phyloP scores from a whole-genome alignment of 1,140 invertebrate genomes.

The Drosophila repleta region DNA sequence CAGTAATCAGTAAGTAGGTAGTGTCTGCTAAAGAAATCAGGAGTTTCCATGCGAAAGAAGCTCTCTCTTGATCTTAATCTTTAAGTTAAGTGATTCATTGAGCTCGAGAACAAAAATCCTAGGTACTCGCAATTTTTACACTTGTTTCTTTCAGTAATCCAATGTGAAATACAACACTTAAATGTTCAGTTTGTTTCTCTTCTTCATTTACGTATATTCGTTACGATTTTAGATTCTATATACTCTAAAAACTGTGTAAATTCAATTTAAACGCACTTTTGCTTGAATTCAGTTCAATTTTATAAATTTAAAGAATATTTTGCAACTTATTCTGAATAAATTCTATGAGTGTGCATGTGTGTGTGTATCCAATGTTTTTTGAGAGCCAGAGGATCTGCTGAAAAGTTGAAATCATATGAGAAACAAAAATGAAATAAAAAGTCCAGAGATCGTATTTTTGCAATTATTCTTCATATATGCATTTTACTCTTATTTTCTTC shows the following conservation, averaged over 20 bases:
- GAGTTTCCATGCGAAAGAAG: conserved; percentile 57
- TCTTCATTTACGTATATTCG: conserved; percentile 74
- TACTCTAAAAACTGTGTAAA: conserved; percentile 57
- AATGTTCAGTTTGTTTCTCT: conserved; percentile 74
- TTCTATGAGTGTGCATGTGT: neutral
- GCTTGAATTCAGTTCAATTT: conserved; percentile 65
- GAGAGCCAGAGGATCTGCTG: conserved; percentile 22
- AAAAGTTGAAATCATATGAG: conserved; percentile 26
- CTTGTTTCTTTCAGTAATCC: conserved; percentile 27
- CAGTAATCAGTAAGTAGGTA: conserved; percentile 58
- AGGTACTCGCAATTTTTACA: conserved; percentile 55
- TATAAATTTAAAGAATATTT: conserved; percentile 32
- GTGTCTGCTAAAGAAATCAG: conserved; percentile 50
- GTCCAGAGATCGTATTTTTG: conserved; percentile 59
- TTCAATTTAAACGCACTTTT: conserved; percentile 67
- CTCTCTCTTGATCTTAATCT: conserved; percentile 53
- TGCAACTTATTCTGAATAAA: conserved; percentile 14
- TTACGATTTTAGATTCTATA: conserved; percentile 68
- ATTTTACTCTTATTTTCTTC: conserved; percentile 68
- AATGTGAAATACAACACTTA: conserved; percentile 66
- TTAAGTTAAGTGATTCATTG: conserved; percentile 37
- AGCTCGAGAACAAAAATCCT: conserved; percentile 36
- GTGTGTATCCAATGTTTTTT: neutral
- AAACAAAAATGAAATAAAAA: conserved; percentile 69
- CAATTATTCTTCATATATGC: conserved; percentile 71